Evolutionary conservation across 1,140 invertebrate genomes (phyloP).

Genomic region (Dufourea novaeangliae): DNA sequence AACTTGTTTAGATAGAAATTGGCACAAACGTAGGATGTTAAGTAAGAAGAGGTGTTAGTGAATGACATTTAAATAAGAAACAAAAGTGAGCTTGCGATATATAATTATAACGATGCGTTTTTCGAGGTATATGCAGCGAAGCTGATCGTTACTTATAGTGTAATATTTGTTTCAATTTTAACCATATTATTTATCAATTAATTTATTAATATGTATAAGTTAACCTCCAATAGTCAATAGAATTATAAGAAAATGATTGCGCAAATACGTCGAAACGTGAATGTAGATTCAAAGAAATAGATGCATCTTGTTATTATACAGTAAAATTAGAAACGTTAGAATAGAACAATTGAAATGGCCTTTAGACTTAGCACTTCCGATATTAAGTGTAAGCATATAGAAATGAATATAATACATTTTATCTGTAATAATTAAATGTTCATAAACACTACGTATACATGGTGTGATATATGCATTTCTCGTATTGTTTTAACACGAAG

Average conservation of each 20-base stretch:
- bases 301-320: slow-evolving; percentile 66
- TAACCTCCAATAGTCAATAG: slow-evolving; percentile 78
- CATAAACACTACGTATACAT: slow-evolving; percentile 26
- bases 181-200: slow-evolving; percentile 78
- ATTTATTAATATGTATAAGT: slow-evolving; percentile 78
- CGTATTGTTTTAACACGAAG: not conserved
- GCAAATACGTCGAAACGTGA: slow-evolving; percentile 5
- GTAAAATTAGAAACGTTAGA: slow-evolving; percentile 68
- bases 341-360: slow-evolving; percentile 67
- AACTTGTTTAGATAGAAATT: slow-evolving; percentile 56
- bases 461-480: slow-evolving; percentile 6
- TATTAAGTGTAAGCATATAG: slow-evolving; percentile 52
- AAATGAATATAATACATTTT: slow-evolving; percentile 50
- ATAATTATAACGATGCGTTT: slow-evolving; percentile 29
- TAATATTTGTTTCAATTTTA: slow-evolving; percentile 61
- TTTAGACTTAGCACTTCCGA: slow-evolving; percentile 69
- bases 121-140: slow-evolving; percentile 44
- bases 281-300: slow-evolving; percentile 55
- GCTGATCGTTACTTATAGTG: slow-evolving; percentile 57
- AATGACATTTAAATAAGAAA: slow-evolving; percentile 34
- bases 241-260: slow-evolving; percentile 39
- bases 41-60: slow-evolving; percentile 52
- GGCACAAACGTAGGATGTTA: slow-evolving; percentile 71
- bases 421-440: slow-evolving; percentile 50
- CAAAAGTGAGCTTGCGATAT: slow-evolving; percentile 35